Conservation (phyloP, 2,797 vertebrate genomes). For the Halcyon smyrnensis region DNA sequence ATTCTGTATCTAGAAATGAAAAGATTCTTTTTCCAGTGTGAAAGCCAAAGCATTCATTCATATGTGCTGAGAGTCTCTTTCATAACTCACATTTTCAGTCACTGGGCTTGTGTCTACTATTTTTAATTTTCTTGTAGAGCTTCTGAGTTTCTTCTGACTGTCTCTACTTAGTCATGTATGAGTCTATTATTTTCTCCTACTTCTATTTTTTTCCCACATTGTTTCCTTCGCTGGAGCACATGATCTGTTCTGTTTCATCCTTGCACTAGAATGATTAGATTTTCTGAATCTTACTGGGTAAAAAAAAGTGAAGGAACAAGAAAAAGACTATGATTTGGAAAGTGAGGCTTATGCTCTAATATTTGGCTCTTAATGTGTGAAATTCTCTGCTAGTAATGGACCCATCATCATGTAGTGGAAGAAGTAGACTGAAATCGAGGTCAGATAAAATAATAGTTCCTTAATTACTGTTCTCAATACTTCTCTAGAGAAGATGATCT, state of each 20-base stretch:
- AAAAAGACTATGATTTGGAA: not conserved
- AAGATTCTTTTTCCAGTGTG: not conserved
- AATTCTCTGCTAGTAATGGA: not conserved
- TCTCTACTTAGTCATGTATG: not conserved
- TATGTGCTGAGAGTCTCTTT: not conserved
- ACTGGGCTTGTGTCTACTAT: not conserved
- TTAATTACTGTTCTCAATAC: not conserved
- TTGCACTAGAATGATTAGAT: not conserved
- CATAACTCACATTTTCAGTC: constrained; percentile 21
- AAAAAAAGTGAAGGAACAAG: not conserved
- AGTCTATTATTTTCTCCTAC: not conserved
- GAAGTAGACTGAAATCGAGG: not conserved
- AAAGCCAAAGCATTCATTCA: constrained; percentile 3
- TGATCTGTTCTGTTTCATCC: not conserved
- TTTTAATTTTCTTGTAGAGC: constrained; percentile 4
- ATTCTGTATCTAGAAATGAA: not conserved
- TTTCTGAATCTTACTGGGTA: not conserved
- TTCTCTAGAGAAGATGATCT: not conserved
- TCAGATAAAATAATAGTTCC: not conserved
- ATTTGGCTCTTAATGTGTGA: not conserved
- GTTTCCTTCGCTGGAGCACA: not conserved
- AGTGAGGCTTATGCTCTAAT: not conserved
- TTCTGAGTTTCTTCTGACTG: constrained; percentile 13
- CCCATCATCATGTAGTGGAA: not conserved
- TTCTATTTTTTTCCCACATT: not conserved